Evolutionary conservation across 2,113 vertebrate genomes (phyloP).

Genomic region (Phycodurus eques): DNA sequence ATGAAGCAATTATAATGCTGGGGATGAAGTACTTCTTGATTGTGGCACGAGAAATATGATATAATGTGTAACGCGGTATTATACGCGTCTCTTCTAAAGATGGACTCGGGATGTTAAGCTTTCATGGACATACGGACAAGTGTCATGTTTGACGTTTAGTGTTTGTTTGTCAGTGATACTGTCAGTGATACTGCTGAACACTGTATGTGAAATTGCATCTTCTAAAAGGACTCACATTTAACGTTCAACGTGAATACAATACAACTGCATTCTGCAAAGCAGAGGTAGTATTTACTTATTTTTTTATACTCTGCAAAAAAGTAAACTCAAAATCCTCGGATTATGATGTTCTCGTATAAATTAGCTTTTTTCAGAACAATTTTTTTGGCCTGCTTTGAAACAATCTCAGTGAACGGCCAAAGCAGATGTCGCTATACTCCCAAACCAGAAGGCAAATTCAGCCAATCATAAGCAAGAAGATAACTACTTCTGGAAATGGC

Average conservation of each 20-base stretch:
- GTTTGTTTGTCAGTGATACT: background rate
- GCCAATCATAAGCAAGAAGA: no score
- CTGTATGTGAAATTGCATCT: background rate
- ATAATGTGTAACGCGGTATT: slow-evolving; percentile 15
- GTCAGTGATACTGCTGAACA: background rate
- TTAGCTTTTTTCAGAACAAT: no score
- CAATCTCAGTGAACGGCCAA: no score
- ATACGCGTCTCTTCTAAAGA: background rate
- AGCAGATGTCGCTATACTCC: no score
- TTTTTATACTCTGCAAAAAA: no score
- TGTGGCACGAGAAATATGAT: slow-evolving; percentile 26
- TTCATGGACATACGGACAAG: background rate
- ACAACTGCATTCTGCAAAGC: background rate
- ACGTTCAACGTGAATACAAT: background rate
- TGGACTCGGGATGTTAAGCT: background rate
- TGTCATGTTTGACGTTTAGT: background rate
- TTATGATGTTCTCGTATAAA: no score
- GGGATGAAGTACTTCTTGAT: slow-evolving; percentile 19
- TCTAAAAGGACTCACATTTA: background rate
- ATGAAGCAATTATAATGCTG: slow-evolving; percentile 40
- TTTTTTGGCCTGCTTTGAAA: no score
- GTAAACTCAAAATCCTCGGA: no score
- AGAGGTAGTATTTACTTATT: no score
- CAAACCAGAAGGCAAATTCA: no score
- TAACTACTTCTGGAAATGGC: no score